Evolutionary conservation across 2,888 invertebrate species (phyloP), one percentile per base, ranked within the genome.

Genomic region (Vandiemenella viatica): DNA sequence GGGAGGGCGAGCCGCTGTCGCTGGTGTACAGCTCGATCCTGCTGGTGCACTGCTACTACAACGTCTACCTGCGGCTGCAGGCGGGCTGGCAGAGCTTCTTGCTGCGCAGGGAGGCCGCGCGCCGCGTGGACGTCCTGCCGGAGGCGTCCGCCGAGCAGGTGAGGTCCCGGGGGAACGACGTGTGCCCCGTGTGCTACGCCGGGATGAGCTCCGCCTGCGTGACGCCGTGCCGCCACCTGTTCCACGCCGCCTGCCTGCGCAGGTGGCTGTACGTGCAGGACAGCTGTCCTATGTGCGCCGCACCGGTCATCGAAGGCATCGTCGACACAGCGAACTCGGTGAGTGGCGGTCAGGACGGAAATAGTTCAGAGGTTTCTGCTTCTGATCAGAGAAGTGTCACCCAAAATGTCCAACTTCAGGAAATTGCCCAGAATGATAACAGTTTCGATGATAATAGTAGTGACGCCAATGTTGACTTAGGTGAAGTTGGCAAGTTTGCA

Each of bases 131-230:
- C 26, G 32, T 45, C 13, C 40, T 51, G 8, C 51, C 51, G n/a
- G 32, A 37, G 8, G 51, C 51, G 8, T 48, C 45, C 16, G 20
- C 20, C 6, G 32, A 22, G 19, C 48, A 51, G 45, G 45, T 51
- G 5, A 15, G 18, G 13, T 17, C 48, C 62, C 50, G 63, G 18
- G 38, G 48, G 13, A 41, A 67, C 55, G 72, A 72, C 55, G 65
- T 73, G 1, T 74, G 74, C 59, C 65, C 72, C 17, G 74, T 74
- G 47, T 74, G 74, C 58, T 71, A 67, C 57, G 64, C 38, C 72
- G 57, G 64, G 67, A 59, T 95, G 85, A 68, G 82, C 74, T 62
- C 62, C 19, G 70, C 69, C n/a, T 65, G 67, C 55, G 66, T 71
- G 20, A 76, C 76, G 2, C 60, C 61, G 19, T 73, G 73, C 56